phyloP scores from a whole-genome alignment of 2,797 vertebrate genomes.

The Clarias platycephalus region DNA sequence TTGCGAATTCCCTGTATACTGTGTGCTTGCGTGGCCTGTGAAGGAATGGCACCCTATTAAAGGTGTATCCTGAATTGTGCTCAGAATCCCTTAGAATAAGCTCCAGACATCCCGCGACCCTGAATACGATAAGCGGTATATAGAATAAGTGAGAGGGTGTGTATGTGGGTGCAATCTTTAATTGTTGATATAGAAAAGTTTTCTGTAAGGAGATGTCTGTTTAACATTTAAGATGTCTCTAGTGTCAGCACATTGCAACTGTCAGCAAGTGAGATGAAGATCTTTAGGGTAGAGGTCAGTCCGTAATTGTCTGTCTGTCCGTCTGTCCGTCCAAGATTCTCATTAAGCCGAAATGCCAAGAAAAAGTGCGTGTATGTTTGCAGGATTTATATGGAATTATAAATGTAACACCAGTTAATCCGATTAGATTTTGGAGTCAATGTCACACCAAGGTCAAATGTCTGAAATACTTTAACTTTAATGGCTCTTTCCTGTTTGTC shows the following conservation, averaged over 20 bases:
- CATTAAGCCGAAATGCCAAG: not conserved
- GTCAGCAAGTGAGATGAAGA: not conserved
- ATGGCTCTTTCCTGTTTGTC: not conserved
- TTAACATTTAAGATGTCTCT: not conserved
- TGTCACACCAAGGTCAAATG: not conserved
- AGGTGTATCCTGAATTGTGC: no score
- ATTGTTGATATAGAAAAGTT: not conserved
- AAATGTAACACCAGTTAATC: not conserved
- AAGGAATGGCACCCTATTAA: no score
- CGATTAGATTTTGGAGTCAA: not conserved
- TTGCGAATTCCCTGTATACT: no score
- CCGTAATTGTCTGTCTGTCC: not conserved
- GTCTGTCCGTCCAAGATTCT: conserved; percentile 1
- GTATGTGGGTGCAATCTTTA: no score
- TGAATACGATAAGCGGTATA: not conserved
- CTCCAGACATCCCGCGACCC: no score
- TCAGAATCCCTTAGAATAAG: no score
- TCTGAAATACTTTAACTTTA: not conserved
- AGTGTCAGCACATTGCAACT: not conserved
- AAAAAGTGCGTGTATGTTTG: not conserved
- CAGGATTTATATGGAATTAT: no score
- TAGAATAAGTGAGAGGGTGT: no score
- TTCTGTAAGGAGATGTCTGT: no score
- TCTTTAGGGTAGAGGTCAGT: not conserved
- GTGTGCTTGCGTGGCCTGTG: no score